Conservation (phyloP, 2,888 invertebrate genomes). For the Strigamia maritima region DNA sequence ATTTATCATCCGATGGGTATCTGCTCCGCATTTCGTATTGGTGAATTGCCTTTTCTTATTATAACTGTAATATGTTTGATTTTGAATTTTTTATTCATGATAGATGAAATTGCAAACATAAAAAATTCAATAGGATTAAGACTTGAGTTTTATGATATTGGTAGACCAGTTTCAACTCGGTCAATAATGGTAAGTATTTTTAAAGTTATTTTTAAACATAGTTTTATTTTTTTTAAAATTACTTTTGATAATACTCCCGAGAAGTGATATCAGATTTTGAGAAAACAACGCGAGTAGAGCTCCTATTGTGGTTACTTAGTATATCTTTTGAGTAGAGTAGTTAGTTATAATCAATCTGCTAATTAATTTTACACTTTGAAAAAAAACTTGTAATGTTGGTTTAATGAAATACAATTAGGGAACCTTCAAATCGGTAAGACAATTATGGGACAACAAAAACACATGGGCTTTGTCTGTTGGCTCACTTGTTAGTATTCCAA, state of each 20-base stretch:
- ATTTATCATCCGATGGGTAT: not conserved
- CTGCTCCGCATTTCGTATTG: not conserved
- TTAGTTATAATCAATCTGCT: no score
- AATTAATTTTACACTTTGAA: no score
- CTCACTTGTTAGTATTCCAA: not conserved
- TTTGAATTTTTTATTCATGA: not conserved
- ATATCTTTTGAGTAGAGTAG: no score
- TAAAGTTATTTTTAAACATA: not conserved
- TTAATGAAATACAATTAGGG: no score
- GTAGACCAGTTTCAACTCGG: not conserved
- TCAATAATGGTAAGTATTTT: not conserved
- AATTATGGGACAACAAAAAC: not conserved
- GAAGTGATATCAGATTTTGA: no score
- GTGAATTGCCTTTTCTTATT: not conserved
- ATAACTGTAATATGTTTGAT: not conserved
- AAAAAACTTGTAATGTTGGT: no score
- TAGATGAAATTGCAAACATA: not conserved
- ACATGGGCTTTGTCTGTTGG: not conserved
- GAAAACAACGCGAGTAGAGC: no score
- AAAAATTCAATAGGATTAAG: not conserved
- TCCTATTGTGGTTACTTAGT: no score
- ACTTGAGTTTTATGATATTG: not conserved
- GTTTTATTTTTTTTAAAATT: no score
- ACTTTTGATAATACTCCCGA: no score
- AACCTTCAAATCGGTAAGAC: not conserved